These are phyloP conservation scores for Epinotia brunnichana DNA, from an alignment of 2,888 invertebrate genomes.

Conservation along the genomic window DNA sequence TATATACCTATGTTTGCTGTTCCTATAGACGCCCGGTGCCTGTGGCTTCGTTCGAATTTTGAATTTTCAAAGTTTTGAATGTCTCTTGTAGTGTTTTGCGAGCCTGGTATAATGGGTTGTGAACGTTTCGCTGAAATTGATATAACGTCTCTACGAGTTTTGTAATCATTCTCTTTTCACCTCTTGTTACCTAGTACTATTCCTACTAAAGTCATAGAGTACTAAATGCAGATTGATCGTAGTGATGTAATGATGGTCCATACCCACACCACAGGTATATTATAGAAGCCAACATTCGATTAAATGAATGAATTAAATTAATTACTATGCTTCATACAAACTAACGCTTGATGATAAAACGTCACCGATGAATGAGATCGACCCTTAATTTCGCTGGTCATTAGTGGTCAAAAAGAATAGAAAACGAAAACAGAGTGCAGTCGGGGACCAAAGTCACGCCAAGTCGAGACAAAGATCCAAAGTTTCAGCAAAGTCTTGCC, in stretches of 20 bases:
- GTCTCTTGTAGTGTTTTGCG: constrained; percentile 30
- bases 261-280: too few species aligned
- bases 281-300: too few species aligned
- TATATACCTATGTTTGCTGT: constrained; percentile 40
- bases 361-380: too few species aligned
- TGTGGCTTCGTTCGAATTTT: constrained; percentile 42
- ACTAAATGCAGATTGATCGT: too few species aligned
- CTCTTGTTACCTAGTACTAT: too few species aligned
- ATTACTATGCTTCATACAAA: too few species aligned
- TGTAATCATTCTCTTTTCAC: too few species aligned
- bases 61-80: constrained; percentile 36
- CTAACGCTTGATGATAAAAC: too few species aligned
- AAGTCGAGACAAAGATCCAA: neutral
- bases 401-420: neutral
- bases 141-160: neutral
- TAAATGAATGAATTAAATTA: too few species aligned
- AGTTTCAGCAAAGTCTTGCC: neutral
- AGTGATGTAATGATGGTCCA: too few species aligned
- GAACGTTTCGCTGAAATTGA: constrained; percentile 3
- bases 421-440: neutral
- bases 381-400: too few species aligned
- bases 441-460: neutral
- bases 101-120: constrained; percentile 29
- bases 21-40: constrained; percentile 35
- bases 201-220: too few species aligned